phyloP scores from a whole-genome alignment of 2,113 vertebrate genomes.

The Triplophysa rosa region DNA sequence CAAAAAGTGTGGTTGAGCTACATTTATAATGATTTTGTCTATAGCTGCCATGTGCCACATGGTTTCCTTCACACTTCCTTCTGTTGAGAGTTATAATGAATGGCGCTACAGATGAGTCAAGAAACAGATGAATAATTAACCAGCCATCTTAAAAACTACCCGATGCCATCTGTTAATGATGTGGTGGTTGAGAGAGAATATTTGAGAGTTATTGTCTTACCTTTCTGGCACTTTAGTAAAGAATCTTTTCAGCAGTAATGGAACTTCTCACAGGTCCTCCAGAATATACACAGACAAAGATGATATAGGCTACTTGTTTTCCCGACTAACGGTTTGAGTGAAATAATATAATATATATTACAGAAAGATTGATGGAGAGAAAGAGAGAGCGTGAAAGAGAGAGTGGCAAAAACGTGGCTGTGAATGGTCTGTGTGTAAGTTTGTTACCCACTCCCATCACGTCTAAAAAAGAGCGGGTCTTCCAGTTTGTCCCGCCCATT shows the following conservation, averaged over 20 bases:
- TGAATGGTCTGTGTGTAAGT: not conserved
- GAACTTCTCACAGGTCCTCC: not conserved
- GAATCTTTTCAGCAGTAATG: not conserved
- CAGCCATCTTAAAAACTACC: not conserved
- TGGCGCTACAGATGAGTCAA: not conserved
- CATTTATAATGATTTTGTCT: not conserved
- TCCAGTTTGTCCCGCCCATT: not conserved
- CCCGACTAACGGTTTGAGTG: not conserved
- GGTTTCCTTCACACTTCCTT: constrained; percentile 11
- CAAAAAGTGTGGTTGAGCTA: not conserved
- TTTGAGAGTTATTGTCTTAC: constrained; percentile 7
- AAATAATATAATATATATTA: not conserved
- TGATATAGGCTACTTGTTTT: not conserved
- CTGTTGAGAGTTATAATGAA: not conserved
- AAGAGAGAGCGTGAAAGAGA: not conserved
- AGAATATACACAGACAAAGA: not conserved
- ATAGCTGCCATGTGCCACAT: constrained; percentile 13
- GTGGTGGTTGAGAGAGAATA: not conserved
- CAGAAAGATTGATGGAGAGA: not conserved
- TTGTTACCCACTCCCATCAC: not conserved
- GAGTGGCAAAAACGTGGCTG: not conserved
- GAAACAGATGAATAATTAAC: constrained; percentile 19
- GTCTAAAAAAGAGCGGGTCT: constrained; percentile 26
- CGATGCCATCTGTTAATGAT: not conserved
- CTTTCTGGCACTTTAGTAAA: not conserved